phyloP scores from a whole-genome alignment of 2,113 vertebrate genomes.

The Scatophagus argus region DNA sequence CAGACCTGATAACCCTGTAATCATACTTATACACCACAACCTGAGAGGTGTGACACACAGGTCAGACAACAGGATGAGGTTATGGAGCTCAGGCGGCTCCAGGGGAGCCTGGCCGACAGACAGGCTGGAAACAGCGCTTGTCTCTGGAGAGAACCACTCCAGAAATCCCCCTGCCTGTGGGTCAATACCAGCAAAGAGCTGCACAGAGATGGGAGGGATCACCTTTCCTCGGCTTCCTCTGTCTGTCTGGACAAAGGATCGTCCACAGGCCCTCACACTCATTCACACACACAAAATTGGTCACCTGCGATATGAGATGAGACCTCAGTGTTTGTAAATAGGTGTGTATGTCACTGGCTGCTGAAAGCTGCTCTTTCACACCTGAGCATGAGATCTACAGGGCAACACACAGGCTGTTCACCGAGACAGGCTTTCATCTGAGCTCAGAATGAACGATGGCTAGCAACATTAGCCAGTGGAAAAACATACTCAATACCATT shows the following conservation, averaged over 20 bases:
- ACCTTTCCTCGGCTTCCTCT: slow-evolving; percentile 45
- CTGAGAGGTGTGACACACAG: slow-evolving; percentile 8
- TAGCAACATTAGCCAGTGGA: neutral
- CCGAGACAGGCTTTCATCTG: neutral
- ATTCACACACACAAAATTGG: neutral
- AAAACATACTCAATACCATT: neutral
- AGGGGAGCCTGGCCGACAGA: slow-evolving; percentile 32
- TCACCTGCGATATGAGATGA: slow-evolving; percentile 21
- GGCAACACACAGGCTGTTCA: neutral
- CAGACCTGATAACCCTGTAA: slow-evolving; percentile 38
- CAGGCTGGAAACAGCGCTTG: slow-evolving; percentile 43
- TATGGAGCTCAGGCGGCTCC: slow-evolving; percentile 22
- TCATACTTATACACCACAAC: slow-evolving; percentile 15
- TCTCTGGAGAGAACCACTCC: slow-evolving; percentile 41
- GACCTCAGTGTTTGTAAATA: neutral
- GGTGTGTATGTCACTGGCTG: neutral
- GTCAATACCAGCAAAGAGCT: slow-evolving; percentile 56
- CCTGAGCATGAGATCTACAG: neutral
- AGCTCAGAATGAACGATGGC: neutral
- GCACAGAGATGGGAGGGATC: slow-evolving; percentile 28
- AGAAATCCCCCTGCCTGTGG: slow-evolving; percentile 54
- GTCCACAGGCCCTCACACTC: neutral
- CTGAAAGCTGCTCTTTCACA: slow-evolving; percentile 28
- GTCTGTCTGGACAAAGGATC: neutral
- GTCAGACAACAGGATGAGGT: slow-evolving; percentile 30